These are phyloP conservation scores for Periophthalmus magnuspinnatus DNA, from an alignment of 2,797 vertebrate species.

Conservation along the genomic window DNA sequence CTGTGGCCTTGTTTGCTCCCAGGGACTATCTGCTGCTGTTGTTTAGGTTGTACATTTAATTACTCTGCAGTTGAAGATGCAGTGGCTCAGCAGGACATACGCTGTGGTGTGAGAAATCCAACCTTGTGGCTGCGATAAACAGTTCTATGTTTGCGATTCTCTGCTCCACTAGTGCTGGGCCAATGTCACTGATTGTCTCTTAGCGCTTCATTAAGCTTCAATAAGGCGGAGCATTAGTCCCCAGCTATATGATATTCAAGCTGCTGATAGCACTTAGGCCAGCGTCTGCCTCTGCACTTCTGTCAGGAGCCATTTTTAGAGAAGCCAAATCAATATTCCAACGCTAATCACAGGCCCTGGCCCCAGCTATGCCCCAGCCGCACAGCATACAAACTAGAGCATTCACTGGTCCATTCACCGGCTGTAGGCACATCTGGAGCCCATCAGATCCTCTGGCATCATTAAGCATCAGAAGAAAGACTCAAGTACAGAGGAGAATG, in stretches of 20 bases:
- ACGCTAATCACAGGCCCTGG: background rate
- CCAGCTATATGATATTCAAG: slow-evolving; percentile 56
- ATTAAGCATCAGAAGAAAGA: too few relatives aligned
- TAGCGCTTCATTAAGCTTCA: slow-evolving; percentile 66
- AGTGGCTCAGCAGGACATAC: slow-evolving; percentile 35
- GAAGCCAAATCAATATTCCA: slow-evolving; percentile 30
- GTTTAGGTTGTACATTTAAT: slow-evolving; percentile 53
- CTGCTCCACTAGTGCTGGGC: slow-evolving; percentile 43
- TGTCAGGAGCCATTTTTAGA: slow-evolving; percentile 53
- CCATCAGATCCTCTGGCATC: too few relatives aligned
- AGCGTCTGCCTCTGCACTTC: slow-evolving; percentile 58
- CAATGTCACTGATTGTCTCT: slow-evolving; percentile 62
- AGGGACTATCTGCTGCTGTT: background rate
- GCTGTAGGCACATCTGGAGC: background rate
- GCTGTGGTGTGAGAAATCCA: slow-evolving; percentile 27
- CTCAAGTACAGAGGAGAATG: too few relatives aligned
- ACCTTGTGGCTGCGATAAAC: slow-evolving; percentile 37
- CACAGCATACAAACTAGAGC: background rate
- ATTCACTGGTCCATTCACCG: background rate
- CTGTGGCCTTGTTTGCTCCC: slow-evolving; percentile 59
- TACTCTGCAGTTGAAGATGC: slow-evolving; percentile 37
- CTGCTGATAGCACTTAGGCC: slow-evolving; percentile 71
- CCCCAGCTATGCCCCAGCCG: background rate
- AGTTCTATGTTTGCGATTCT: slow-evolving; percentile 37
- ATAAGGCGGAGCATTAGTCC: slow-evolving; percentile 60